These are phyloP conservation scores for Channallabes apus DNA, from an alignment of 2,797 vertebrate genomes.

Conservation along the genomic window DNA sequence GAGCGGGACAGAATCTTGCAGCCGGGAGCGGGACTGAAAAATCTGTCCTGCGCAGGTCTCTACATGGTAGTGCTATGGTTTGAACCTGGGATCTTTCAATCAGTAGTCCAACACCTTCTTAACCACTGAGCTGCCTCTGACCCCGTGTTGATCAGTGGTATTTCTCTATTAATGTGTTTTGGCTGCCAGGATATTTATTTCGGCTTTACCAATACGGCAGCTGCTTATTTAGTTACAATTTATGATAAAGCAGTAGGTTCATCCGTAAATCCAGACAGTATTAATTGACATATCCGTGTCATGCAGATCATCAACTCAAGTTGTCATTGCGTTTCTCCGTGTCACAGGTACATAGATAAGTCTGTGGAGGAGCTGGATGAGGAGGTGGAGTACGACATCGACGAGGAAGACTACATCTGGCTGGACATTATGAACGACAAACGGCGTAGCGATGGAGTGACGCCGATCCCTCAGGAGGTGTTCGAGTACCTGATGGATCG, in stretches of 20 bases:
- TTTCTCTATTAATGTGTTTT: neutral
- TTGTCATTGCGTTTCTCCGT: neutral
- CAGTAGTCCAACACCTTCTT: too few species aligned
- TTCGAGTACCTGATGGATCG: conserved; percentile 99
- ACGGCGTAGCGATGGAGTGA: conserved; percentile 89
- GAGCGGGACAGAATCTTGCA: too few species aligned
- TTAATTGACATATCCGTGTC: neutral
- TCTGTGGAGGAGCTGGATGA: conserved; percentile 97
- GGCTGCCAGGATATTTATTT: neutral
- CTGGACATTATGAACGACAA: conserved; percentile 98
- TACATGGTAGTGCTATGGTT: too few species aligned
- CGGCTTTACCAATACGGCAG: neutral
- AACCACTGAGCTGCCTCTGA: too few species aligned
- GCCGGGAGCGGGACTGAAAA: too few species aligned
- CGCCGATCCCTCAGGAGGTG: conserved; percentile 93
- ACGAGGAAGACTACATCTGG: conserved; percentile 99
- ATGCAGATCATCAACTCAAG: neutral
- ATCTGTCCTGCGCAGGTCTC: too few species aligned
- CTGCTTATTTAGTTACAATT: neutral
- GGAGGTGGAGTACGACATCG: conserved; percentile 98
- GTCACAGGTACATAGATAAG: conserved; percentile 93
- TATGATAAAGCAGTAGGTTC: neutral
- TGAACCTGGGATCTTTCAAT: too few species aligned
- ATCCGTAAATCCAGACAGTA: neutral
- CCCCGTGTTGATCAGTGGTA: too few species aligned